Evolutionary conservation across 1,140 invertebrate species (phyloP).

Genomic region (Drosophila varians): DNA sequence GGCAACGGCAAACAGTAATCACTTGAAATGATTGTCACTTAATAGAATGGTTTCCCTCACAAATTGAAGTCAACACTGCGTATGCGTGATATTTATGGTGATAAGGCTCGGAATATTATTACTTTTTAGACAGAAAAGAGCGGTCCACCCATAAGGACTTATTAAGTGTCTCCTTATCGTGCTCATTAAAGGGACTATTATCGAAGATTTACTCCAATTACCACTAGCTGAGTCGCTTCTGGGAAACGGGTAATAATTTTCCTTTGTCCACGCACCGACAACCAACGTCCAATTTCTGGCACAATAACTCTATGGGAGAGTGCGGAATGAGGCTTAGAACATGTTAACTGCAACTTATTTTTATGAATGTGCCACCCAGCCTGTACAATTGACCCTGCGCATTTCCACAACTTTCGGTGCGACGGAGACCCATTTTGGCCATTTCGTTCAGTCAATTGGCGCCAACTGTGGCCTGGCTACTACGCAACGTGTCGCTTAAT

Average conservation of each 20-base stretch:
- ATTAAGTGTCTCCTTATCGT: background rate
- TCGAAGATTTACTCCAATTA: constrained; percentile 26
- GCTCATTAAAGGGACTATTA: constrained; percentile 11
- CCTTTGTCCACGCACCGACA: constrained; percentile 6
- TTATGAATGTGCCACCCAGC: constrained; percentile 35
- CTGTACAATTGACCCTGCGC: constrained; percentile 42
- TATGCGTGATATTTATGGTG: background rate
- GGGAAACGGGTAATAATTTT: constrained; percentile 27
- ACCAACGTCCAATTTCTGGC: constrained; percentile 37
- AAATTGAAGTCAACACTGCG: background rate
- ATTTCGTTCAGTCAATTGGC: constrained; percentile 65
- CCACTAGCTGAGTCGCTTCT: constrained; percentile 23
- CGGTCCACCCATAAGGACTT: constrained; percentile 1
- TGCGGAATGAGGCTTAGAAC: constrained; percentile 22
- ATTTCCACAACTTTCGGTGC: constrained; percentile 9
- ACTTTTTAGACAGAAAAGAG: background rate
- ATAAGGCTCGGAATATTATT: background rate
- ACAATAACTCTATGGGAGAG: constrained; percentile 46
- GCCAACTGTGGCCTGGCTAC: constrained; percentile 67
- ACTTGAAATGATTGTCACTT: background rate
- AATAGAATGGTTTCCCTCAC: background rate
- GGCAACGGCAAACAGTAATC: background rate
- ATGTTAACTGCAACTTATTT: constrained; percentile 60
- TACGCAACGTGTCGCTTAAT: constrained; percentile 75
- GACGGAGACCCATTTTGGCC: constrained; percentile 34